These are phyloP conservation scores for Patiria miniata DNA, from an alignment of 35 echinoderm and acorn worm genomes.

Conservation along the genomic window DNA sequence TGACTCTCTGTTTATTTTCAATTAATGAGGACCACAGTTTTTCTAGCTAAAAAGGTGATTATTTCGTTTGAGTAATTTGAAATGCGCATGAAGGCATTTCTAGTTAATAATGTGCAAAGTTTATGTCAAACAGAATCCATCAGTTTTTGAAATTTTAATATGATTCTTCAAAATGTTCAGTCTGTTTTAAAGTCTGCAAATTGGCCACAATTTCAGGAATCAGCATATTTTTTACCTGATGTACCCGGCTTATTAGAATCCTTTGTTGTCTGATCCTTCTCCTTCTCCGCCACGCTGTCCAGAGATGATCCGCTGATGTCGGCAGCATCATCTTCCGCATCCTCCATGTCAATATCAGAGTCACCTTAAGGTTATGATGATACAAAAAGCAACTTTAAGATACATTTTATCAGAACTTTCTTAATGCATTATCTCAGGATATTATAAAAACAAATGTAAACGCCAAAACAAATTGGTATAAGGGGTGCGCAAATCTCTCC, in stretches of 20 bases:
- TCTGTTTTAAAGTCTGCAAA: background rate
- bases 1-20: background rate
- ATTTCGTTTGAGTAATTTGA: background rate
- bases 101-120: background rate
- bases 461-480: background rate
- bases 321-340: background rate
- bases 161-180: conserved; percentile 1
- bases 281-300: background rate
- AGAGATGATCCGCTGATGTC: background rate
- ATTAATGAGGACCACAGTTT: too few species aligned
- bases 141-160: background rate
- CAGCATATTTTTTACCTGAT: conserved; percentile 1
- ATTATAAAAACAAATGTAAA: background rate
- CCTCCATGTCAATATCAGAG: background rate
- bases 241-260: background rate
- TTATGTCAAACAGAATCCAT: conserved; percentile 1
- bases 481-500: conserved; percentile 3
- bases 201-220: background rate
- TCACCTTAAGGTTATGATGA: background rate
- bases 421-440: background rate
- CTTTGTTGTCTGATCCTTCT: background rate
- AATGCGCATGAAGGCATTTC: background rate
- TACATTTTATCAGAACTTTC: background rate
- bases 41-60: background rate
- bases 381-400: background rate